Evolutionary conservation across 2,113 vertebrate species (phyloP).

Genomic region (Delphinus delphis): DNA sequence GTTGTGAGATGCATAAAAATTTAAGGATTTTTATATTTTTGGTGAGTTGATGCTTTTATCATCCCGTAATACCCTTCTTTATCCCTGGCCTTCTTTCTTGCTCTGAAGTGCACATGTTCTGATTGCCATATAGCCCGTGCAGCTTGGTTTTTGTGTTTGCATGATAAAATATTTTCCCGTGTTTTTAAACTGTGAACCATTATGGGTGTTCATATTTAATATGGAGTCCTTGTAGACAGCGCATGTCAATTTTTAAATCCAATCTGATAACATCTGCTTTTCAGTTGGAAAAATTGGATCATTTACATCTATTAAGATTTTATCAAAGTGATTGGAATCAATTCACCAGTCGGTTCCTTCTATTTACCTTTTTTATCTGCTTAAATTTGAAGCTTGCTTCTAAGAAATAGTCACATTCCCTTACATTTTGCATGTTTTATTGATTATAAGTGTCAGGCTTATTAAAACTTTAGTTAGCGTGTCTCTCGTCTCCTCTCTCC

Average conservation of each 20-base stretch:
- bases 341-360: background rate
- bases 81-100: background rate
- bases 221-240: background rate
- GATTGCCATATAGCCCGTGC: background rate
- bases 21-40: background rate
- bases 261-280: background rate
- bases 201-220: background rate
- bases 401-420: background rate
- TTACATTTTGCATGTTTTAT: background rate
- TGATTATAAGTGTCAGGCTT: background rate
- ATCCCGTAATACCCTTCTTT: background rate
- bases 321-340: background rate
- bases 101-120: background rate
- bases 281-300: background rate
- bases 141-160: background rate
- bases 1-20: background rate
- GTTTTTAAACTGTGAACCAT: background rate
- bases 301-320: background rate
- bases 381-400: background rate
- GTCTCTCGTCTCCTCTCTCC: background rate
- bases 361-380: background rate
- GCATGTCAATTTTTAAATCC: background rate
- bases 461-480: background rate
- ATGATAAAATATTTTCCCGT: background rate
- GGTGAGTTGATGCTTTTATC: background rate